phyloP scores from a whole-genome alignment of 2,113 vertebrate species.

The Mormoops blainvillei region DNA sequence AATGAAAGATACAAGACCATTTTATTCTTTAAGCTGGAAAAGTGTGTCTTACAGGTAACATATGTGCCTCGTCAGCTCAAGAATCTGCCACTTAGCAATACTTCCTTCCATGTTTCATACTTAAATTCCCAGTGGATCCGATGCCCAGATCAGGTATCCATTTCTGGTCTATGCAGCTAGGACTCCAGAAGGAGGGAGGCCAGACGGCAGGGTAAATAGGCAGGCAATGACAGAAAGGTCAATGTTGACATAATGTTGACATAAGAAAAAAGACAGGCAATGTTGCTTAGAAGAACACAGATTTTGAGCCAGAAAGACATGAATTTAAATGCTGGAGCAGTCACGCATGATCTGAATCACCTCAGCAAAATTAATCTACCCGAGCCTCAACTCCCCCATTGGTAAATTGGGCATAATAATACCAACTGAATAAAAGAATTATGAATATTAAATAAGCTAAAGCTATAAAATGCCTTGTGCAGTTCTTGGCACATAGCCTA shows the following conservation, averaged over 20 bases:
- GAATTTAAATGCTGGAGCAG: neutral
- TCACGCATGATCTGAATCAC: neutral
- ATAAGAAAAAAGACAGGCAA: neutral
- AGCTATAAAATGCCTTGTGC: neutral
- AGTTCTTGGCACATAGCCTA: neutral
- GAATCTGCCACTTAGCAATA: neutral
- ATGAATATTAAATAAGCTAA: neutral
- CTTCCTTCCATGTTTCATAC: neutral
- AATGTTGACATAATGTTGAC: neutral
- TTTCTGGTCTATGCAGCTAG: neutral
- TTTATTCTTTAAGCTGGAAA: neutral
- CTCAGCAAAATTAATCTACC: constrained; percentile 15
- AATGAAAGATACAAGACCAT: constrained; percentile 1
- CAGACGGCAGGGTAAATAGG: neutral
- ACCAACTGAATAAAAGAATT: neutral
- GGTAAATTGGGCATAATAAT: constrained; percentile 5
- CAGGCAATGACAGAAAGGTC: neutral
- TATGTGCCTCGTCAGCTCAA: neutral
- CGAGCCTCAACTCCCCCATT: neutral
- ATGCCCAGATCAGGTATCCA: neutral
- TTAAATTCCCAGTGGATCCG: neutral
- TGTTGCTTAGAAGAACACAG: neutral
- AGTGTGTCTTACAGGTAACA: neutral
- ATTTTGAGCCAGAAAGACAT: neutral
- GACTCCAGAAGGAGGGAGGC: neutral